These are phyloP conservation scores for Eurystomus gularis DNA, from an alignment of 2,113 vertebrate species.

Conservation along the genomic window DNA sequence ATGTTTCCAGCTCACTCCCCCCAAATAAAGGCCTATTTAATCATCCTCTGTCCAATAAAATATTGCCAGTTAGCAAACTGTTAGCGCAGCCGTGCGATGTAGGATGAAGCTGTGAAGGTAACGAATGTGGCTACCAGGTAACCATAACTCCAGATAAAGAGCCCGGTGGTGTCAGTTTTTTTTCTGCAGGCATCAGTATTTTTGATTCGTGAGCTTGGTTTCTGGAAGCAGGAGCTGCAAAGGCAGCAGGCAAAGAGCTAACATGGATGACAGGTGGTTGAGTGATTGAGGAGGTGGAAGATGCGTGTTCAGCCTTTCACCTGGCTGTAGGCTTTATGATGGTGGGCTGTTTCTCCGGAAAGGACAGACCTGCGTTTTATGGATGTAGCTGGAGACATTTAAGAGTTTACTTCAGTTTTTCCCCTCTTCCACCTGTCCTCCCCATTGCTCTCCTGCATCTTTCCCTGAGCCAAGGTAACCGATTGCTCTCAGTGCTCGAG, in stretches of 20 bases:
- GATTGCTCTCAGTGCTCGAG: rapidly evolving
- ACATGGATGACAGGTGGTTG: rapidly evolving
- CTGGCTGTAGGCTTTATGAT: background rate
- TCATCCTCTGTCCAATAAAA: slow-evolving; percentile 62
- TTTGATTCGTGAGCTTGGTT: slow-evolving; percentile 49
- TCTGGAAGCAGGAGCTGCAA: background rate
- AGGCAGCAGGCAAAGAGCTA: background rate
- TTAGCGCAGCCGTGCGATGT: background rate
- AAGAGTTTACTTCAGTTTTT: background rate
- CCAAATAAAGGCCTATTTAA: slow-evolving; percentile 65
- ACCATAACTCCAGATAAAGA: slow-evolving; percentile 54
- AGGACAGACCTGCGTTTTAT: rapidly evolving
- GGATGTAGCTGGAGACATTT: background rate
- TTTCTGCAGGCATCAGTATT: slow-evolving; percentile 44
- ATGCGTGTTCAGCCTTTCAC: background rate
- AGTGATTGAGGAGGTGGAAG: background rate
- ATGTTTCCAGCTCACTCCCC: slow-evolving; percentile 56
- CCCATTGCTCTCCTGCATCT: background rate
- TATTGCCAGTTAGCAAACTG: slow-evolving; percentile 60
- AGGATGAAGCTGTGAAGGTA: slow-evolving; percentile 28
- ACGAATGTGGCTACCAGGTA: slow-evolving; percentile 51
- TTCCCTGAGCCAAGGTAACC: background rate
- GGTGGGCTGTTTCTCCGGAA: background rate
- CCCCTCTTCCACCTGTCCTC: background rate
- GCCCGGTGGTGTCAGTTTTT: slow-evolving; percentile 20